Evolutionary conservation across 1,140 invertebrate species (phyloP).

Genomic region (Cepaea nemoralis): DNA sequence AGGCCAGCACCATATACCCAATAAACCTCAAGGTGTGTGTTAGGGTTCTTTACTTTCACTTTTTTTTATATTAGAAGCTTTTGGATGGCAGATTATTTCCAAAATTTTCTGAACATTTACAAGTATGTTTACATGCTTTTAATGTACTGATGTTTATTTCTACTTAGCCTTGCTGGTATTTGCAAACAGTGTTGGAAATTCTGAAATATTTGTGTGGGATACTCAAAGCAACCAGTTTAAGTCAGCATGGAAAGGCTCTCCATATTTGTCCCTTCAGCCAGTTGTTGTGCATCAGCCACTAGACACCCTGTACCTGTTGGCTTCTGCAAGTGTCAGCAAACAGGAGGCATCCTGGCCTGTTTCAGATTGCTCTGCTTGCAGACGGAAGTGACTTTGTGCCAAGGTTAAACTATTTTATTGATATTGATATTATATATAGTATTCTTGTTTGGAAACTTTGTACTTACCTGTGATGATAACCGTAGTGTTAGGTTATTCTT

Average conservation of each 20-base stretch:
- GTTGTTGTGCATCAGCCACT: slow-evolving; percentile 55
- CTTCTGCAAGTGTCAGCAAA: slow-evolving; percentile 49
- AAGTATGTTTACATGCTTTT: too few species aligned
- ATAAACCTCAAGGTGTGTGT: too few species aligned
- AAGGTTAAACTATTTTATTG: slow-evolving; percentile 48
- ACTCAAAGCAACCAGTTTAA: slow-evolving; percentile 50
- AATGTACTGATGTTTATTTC: too few species aligned
- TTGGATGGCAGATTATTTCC: too few species aligned
- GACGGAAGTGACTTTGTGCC: slow-evolving; percentile 65
- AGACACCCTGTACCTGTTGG: slow-evolving; percentile 51
- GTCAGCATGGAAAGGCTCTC: slow-evolving; percentile 55
- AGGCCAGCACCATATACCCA: too few species aligned
- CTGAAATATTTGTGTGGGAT: slow-evolving; percentile 63
- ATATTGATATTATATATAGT: not conserved
- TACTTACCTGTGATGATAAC: too few species aligned
- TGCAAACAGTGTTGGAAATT: slow-evolving; percentile 60
- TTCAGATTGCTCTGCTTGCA: slow-evolving; percentile 57
- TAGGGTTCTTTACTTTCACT: too few species aligned
- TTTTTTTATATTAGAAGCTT: too few species aligned
- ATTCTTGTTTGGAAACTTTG: too few species aligned
- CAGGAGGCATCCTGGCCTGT: slow-evolving; percentile 48
- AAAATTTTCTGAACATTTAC: too few species aligned
- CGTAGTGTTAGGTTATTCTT: too few species aligned
- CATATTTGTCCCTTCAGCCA: slow-evolving; percentile 54
- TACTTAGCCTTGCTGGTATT: slow-evolving; percentile 58